Conservation (phyloP, 2,888 invertebrate species). For the Lasioglossum calceatum region DNA sequence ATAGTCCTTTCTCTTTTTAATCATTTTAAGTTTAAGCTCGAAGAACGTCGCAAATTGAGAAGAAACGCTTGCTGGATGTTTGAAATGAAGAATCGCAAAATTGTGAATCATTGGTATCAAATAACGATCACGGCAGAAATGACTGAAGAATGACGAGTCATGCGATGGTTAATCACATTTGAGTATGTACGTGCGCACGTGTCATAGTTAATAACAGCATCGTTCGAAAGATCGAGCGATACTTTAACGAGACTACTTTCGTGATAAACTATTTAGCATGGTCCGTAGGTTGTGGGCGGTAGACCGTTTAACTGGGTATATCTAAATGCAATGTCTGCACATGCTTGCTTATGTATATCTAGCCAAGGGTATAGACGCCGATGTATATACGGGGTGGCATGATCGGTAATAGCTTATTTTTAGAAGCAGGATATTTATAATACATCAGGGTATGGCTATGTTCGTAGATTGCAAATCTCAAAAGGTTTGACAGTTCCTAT, state of each 20-base stretch:
- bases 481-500: background rate
- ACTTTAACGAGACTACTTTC: slow-evolving; percentile 64
- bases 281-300: slow-evolving; percentile 55
- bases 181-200: slow-evolving; percentile 8
- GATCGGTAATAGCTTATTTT: background rate
- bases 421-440: background rate
- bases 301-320: slow-evolving; percentile 52
- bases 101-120: slow-evolving; percentile 5
- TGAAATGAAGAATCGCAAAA: background rate
- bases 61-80: background rate
- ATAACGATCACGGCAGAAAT: background rate
- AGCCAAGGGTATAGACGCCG: slow-evolving; percentile 4
- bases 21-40: background rate
- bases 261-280: slow-evolving; percentile 67
- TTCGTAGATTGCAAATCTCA: background rate
- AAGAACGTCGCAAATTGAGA: too few relatives aligned
- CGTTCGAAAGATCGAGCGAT: slow-evolving; percentile 59
- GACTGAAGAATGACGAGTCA: slow-evolving; percentile 22
- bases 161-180: background rate
- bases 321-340: slow-evolving; percentile 54
- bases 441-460: background rate
- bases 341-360: slow-evolving; percentile 20
- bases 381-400: slow-evolving; percentile 19
- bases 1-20: too few relatives aligned
- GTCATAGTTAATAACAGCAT: slow-evolving; percentile 40